Evolutionary conservation across 2,888 invertebrate genomes (phyloP), one percentile per base, ranked within the genome.

Genomic region (Sphecodes monilicornis): DNA sequence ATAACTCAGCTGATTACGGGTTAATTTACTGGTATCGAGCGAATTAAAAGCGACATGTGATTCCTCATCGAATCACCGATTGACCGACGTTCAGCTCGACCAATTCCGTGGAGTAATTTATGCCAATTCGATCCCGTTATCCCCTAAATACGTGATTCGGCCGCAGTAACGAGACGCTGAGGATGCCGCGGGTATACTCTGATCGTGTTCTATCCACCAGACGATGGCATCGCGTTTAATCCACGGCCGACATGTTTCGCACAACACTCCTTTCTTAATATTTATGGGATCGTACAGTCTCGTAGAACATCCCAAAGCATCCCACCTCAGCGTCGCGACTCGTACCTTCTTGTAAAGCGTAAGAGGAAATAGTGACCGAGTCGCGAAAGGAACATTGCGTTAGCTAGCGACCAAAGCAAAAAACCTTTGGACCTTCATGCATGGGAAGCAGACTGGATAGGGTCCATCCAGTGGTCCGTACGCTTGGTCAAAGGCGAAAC

Each of bases 21-120:
- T 84, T 83, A 80, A 86, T 85, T 77, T 78, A 39, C 29, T 39
- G 75, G 60, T 71, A 71, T 66, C 75, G 66, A 69, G 41, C 60
- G 82, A 86, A 90, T 88, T 88, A 84, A 88, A 88, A 91, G 75
- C 82, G 76, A 88, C 88, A 91, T 91, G 92, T 91, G 92, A 92
- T 89, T 86, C 76, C 84, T 86, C 90, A 91, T 91, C 83, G 86
- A 82, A 85, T 89, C 87, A 85, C 87, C 87, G 85, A 87, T 41
- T 77, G 76, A 79, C 76, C 43, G 43, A 50, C 74, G 72, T 32
- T 13, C 29, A 16, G n/a, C 41, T 36, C 60, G 26, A 36, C 60
- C 76, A 54, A 76, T 60, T 78, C 68, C 76, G 57, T 76, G 70
- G 66, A 41, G 75, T 79, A 89, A 89, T 89, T 89, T 83, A 86